Base-by-base conservation (phyloP, 2,797 vertebrate genomes). In the Amniataba percoides region DNA sequence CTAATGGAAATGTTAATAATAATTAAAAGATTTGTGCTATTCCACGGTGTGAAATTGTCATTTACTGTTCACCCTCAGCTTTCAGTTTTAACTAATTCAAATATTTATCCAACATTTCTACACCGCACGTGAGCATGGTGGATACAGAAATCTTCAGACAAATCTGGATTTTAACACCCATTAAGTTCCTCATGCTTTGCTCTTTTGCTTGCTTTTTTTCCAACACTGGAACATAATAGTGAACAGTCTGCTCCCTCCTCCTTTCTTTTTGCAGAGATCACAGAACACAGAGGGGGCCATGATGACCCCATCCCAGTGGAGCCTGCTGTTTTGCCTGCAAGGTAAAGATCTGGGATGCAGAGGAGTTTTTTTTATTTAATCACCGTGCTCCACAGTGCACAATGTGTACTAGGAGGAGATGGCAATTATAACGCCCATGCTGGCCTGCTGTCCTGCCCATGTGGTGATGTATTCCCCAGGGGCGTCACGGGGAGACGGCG, bases 271-370 rank as follows among this genome's bases (percentile, higher is more conserved):
- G 64, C 72, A 83, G 71, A 94, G 93, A 95, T 94, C 91, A 95
- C 84, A 94, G 90, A 89, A 86, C 86, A 88, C 83, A 89, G 81
- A 90, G 87, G 91, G 87, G 90, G 77, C 80, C 74, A 42, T 80
- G 87, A 87, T 91, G 89, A 93, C 90, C 93, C 84, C 66, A 81
- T 95, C 95, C 93, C 93, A 90, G 82, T 91, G 93, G 94, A 95
- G 82, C 87, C 67, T 71, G 90, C 90, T 95, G 94, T 94, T 95
- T 92, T 96, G 95, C 95, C 95, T 95, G 89, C 90, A 34, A 96
- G 95, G 93, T 93, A 95, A 90, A 89, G 87, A 92, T 70, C 81
- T 81, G 83, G 75, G 86, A 91, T 93, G 88, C 87, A 75, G 82
- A 82, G 80, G 85, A 92, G 85, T 84, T 89, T 93, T 52, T 91